Conservation (phyloP, 2,797 vertebrate species). For the Urocyon cinereoargenteus region DNA sequence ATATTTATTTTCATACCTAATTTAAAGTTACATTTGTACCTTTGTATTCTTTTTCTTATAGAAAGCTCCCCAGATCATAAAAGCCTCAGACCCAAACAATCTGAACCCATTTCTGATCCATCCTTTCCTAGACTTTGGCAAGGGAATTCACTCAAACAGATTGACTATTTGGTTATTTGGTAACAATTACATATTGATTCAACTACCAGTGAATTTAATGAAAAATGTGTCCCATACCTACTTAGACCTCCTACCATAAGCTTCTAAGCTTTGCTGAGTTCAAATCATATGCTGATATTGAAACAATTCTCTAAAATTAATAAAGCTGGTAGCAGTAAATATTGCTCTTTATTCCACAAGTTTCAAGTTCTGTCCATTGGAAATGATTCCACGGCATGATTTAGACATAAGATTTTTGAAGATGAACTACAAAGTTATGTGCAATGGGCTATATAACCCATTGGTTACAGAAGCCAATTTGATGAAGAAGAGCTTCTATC, state of each 20-base stretch:
- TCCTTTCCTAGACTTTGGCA: not conserved
- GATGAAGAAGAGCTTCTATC: not conserved
- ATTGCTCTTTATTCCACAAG: not conserved
- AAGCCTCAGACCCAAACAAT: not conserved
- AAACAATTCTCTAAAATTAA: not conserved
- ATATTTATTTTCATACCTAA: constrained; percentile 10
- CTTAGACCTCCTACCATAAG: not conserved
- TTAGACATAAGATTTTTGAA: not conserved
- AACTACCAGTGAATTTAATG: not conserved
- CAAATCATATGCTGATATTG: constrained; percentile 8
- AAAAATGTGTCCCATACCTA: not conserved
- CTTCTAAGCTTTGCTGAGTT: not conserved
- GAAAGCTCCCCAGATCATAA: not conserved
- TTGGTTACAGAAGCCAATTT: not conserved
- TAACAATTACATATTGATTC: not conserved
- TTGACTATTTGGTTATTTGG: not conserved
- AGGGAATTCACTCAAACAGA: not conserved
- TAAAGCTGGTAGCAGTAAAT: not conserved
- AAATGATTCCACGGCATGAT: not conserved
- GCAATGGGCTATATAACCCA: not conserved
- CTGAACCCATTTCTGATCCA: not conserved
- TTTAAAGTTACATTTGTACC: constrained; percentile 2
- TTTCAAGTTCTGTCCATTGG: not conserved
- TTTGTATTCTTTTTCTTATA: constrained; percentile 48
- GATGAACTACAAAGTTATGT: not conserved